phyloP scores from a whole-genome alignment of 2,113 vertebrate genomes.

The Beaufortia kweichowensis region DNA sequence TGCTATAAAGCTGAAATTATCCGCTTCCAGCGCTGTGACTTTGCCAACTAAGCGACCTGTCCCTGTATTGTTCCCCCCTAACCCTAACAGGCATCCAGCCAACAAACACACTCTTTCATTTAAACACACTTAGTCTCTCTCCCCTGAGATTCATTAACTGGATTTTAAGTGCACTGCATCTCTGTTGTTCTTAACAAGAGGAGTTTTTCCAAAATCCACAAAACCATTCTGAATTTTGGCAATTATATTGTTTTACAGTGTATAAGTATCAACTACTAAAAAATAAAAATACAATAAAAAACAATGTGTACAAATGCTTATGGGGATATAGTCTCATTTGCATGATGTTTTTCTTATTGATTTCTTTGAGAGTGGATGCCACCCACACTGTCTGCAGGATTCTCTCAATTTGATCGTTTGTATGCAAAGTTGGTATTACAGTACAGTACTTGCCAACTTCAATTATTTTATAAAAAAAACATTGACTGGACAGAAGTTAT shows the following conservation, averaged over 20 bases:
- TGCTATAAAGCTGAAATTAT: constrained; percentile 31
- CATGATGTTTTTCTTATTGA: constrained; percentile 22
- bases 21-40: constrained; percentile 16
- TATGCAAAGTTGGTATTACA: constrained; percentile 30
- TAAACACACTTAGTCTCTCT: constrained; percentile 13
- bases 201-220: constrained; percentile 7
- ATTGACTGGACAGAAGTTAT: neutral
- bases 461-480: constrained; percentile 11
- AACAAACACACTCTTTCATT: constrained; percentile 11
- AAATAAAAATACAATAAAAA: no score
- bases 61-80: neutral
- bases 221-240: no score
- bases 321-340: constrained; percentile 16
- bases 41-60: constrained; percentile 32
- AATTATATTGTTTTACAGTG: neutral
- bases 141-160: constrained; percentile 16
- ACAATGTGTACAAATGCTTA: neutral
- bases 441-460: constrained; percentile 15
- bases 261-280: neutral
- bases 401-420: constrained; percentile 15
- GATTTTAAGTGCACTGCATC: neutral
- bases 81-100: constrained; percentile 32
- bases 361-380: constrained; percentile 18
- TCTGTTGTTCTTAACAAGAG: neutral
- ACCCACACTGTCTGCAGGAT: constrained; percentile 26